A percentile compares a stretch with the other conserved stretches of the same genome.
Evolutionary conservation across 2,888 invertebrate genomes (phyloP).

Genomic region (Clunio marinus): DNA sequence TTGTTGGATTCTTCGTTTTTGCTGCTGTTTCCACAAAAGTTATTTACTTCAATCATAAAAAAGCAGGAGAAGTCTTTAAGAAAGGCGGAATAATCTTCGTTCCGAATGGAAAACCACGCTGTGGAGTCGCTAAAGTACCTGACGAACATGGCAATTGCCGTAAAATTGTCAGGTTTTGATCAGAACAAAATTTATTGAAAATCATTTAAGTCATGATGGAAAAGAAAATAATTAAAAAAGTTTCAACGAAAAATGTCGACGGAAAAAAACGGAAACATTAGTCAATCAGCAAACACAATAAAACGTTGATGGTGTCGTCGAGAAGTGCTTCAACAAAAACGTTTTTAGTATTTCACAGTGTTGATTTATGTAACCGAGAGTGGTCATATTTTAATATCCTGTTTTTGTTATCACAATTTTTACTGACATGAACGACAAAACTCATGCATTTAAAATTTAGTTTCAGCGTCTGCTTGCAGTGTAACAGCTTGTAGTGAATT

Average conservation of each 20-base stretch:
- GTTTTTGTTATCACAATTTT: constrained; percentile 4
- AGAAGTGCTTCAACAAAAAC: neutral
- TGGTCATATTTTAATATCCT: constrained; percentile 36
- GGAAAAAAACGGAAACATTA: neutral
- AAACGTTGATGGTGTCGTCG: neutral
- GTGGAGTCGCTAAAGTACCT: neutral
- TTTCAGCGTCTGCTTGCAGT: no score
- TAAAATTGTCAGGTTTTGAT: constrained; percentile 12
- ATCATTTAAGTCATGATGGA: neutral
- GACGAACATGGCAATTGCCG: constrained; percentile 10
- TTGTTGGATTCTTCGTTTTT: neutral
- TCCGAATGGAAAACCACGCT: neutral
- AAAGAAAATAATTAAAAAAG: constrained; percentile 2
- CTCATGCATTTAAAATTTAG: neutral
- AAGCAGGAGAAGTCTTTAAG: neutral
- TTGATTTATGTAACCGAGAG: constrained; percentile 30
- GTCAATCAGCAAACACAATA: neutral
- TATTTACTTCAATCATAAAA: neutral
- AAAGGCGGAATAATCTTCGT: constrained; percentile 16
- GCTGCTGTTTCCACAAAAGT: constrained; percentile 14
- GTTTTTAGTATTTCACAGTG: neutral
- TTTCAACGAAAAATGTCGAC: neutral
- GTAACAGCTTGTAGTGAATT: no score
- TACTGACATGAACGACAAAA: neutral
- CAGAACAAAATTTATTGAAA: neutral